A percentile compares a stretch with the other conserved stretches of the same genome.
Conservation (phyloP, 2,888 invertebrate species). For the Tetropium fuscum region DNA sequence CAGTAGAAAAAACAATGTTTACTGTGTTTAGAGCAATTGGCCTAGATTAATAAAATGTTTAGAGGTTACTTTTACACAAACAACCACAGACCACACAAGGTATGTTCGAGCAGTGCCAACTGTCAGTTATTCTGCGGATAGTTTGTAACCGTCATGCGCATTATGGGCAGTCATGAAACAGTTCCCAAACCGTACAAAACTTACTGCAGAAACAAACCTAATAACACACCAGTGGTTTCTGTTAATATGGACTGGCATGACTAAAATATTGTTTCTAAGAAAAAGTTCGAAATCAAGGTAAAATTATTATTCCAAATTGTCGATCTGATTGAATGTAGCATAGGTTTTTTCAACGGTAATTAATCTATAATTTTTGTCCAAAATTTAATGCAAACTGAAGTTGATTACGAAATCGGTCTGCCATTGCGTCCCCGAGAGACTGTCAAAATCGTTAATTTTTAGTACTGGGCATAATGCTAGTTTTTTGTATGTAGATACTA, state of each 20-base stretch:
- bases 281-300: background rate
- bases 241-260: background rate
- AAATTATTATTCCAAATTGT: background rate
- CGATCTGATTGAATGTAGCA: background rate
- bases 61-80: too few species aligned
- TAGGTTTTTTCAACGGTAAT: background rate
- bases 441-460: background rate
- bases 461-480: background rate
- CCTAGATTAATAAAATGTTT: too few species aligned
- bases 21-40: too few species aligned
- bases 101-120: too few species aligned
- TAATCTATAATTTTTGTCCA: background rate
- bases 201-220: too few species aligned
- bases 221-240: constrained; percentile 2
- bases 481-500: too few species aligned
- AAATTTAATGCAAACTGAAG: background rate
- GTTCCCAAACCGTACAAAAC: too few species aligned
- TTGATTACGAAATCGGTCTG: background rate
- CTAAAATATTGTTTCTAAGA: background rate
- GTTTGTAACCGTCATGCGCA: too few species aligned
- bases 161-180: too few species aligned
- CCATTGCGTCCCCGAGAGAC: background rate
- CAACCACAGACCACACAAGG: too few species aligned
- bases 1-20: too few species aligned
- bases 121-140: too few species aligned